A percentile compares a stretch with the other conserved stretches of the same genome.
These are phyloP conservation scores for Pocillopora verrucosa DNA, from an alignment of 64 coral and sea anemone genomes.

Conservation along the genomic window DNA sequence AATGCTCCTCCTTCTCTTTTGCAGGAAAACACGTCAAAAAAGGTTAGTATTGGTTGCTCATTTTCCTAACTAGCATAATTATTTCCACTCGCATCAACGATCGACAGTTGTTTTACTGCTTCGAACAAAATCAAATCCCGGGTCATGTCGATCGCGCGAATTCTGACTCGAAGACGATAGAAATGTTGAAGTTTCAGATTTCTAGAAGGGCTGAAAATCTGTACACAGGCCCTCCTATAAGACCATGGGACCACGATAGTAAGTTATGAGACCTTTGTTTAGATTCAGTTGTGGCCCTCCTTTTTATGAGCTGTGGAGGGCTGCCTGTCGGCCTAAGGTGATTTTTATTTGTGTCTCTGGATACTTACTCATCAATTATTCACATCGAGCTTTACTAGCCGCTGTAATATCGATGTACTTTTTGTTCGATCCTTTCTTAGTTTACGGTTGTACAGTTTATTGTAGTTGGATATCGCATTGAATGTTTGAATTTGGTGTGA, in stretches of 20 bases:
- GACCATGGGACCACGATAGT: too few relatives aligned
- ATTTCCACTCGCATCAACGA: not conserved
- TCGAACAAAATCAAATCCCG: not conserved
- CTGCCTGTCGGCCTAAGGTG: too few relatives aligned
- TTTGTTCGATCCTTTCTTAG: not conserved
- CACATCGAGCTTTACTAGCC: too few relatives aligned
- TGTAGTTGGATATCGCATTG: not conserved
- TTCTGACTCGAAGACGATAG: not conserved
- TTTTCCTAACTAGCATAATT: not conserved
- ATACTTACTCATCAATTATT: too few relatives aligned
- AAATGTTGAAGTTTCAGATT: conserved; percentile 45
- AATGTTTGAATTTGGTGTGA: not conserved
- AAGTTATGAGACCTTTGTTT: too few relatives aligned
- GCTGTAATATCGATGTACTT: too few relatives aligned
- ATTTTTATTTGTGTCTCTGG: too few relatives aligned
- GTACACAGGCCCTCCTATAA: not conserved
- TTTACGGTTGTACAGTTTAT: not conserved
- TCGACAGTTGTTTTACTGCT: not conserved
- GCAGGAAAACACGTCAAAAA: conserved; percentile 80
- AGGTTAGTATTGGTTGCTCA: conserved; percentile 50
- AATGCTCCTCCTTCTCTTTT: conserved; percentile 48
- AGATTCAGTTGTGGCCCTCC: too few relatives aligned
- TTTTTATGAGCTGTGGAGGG: too few relatives aligned
- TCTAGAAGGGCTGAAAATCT: conserved; percentile 18
- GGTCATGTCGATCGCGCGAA: not conserved